Evolutionary conservation across 2,888 invertebrate species (phyloP), one percentile per base, ranked within the genome.

Genomic region (Cynaeus angustus): DNA sequence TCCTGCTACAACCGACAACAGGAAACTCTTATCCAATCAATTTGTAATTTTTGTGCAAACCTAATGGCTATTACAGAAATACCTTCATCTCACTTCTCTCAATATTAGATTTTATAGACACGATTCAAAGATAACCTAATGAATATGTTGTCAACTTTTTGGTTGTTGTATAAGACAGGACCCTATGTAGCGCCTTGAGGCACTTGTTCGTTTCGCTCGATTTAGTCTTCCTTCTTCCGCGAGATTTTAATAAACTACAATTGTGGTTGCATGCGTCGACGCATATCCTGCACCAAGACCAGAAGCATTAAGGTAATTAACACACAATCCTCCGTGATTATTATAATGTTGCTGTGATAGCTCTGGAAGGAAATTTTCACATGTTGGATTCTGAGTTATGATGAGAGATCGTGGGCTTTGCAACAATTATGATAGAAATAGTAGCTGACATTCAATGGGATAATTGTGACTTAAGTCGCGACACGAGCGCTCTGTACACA

Each of bases 391-490:
- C 21, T 21, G 4, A 21, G 21, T 21, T 21, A 21, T 78, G 77
- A 72, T 71, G 9, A 50, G 21, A 66, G 74, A 72, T 68, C 72
- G 77, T 77, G 74, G 75, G 77, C 67, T 68, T 74, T 76, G 73
- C 73, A 75, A 74, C 77, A 77, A 77, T 77, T 78, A 76, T 59
- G 76, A 72, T 72, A 72, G 75, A 73, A 78, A 75, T 75, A 75
- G 78, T 74, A 76, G 75, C 75, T 75, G 74, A 74, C 76, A 71
- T 74, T 78, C 77, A 78, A 78, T 78, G 76, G 75, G 78, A 77
- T 78, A 78, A 78, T 78, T 78, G 76, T 74, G 72, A 69, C 70
- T 72, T 73, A 77, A 77, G 73, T 73, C 73, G 71, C 75, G 77
- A 75, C 72, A 76, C 72, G 73, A 77, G 72, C 74, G 72, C 46